phyloP scores from a whole-genome alignment of 2,113 vertebrate species.

The Vulpes vulpes region DNA sequence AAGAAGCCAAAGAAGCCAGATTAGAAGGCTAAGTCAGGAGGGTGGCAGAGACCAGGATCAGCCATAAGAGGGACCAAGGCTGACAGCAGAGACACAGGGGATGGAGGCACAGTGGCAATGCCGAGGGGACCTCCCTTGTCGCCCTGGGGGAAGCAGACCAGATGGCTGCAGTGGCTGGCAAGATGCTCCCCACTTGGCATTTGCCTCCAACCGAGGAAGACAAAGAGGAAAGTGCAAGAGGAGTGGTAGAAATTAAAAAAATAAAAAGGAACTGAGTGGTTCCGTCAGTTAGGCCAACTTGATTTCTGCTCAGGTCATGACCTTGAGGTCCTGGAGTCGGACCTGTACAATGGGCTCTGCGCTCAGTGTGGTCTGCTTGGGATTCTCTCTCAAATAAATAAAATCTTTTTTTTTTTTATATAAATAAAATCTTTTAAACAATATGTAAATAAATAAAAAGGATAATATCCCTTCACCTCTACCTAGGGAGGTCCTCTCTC shows the following conservation, averaged over 20 bases:
- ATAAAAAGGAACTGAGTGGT: neutral
- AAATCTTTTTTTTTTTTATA: neutral
- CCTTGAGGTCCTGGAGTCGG: neutral
- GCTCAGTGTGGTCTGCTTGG: neutral
- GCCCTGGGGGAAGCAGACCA: neutral
- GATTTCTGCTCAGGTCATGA: neutral
- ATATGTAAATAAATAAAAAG: neutral
- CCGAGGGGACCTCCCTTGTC: too few species aligned
- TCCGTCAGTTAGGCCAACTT: neutral
- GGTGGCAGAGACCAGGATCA: neutral
- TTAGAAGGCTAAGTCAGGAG: neutral
- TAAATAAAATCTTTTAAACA: neutral
- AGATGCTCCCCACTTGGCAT: too few species aligned
- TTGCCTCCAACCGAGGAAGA: neutral
- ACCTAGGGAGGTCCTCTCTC: neutral
- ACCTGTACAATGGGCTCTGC: neutral
- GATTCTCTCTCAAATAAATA: neutral
- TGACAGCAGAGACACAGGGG: neutral
- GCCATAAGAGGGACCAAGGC: neutral
- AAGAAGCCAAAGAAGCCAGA: slow-evolving; percentile 31
- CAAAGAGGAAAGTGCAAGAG: neutral
- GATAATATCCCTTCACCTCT: neutral
- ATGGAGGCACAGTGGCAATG: rapidly evolving
- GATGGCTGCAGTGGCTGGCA: too few species aligned
- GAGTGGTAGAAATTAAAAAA: neutral